Evolutionary conservation across 2,797 vertebrate genomes (phyloP).

Genomic region (Pelodytes ibericus): DNA sequence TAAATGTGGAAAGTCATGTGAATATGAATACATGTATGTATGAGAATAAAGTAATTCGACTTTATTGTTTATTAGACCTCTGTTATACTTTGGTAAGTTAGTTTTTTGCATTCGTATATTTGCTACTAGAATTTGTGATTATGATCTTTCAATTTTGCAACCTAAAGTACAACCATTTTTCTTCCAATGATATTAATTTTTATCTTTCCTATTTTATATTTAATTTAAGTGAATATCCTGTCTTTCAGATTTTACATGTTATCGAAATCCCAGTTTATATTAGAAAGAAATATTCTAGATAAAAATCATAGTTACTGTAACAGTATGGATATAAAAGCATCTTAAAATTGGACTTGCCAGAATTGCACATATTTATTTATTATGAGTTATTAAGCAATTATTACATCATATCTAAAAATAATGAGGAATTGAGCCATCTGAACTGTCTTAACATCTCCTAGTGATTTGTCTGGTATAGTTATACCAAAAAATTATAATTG

Average conservation of each 20-base stretch:
- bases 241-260: constrained; percentile 31
- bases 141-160: not conserved
- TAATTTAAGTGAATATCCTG: not conserved
- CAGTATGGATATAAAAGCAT: not conserved
- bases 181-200: not conserved
- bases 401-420: not conserved
- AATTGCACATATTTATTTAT: not conserved
- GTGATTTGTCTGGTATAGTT: no score
- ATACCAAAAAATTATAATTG: no score
- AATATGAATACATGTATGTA: no score
- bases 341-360: not conserved
- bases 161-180: not conserved
- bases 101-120: not conserved
- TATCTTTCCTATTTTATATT: not conserved
- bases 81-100: not conserved
- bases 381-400: constrained; percentile 1
- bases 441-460: no score
- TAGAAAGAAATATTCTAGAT: not conserved
- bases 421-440: no score
- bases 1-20: no score
- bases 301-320: constrained; percentile 1
- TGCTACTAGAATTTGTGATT: not conserved
- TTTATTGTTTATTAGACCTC: no score
- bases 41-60: no score
- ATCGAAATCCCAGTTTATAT: constrained; percentile 13